Conservation (phyloP, 1,140 invertebrate genomes). For the Magallana ariakensis region DNA sequence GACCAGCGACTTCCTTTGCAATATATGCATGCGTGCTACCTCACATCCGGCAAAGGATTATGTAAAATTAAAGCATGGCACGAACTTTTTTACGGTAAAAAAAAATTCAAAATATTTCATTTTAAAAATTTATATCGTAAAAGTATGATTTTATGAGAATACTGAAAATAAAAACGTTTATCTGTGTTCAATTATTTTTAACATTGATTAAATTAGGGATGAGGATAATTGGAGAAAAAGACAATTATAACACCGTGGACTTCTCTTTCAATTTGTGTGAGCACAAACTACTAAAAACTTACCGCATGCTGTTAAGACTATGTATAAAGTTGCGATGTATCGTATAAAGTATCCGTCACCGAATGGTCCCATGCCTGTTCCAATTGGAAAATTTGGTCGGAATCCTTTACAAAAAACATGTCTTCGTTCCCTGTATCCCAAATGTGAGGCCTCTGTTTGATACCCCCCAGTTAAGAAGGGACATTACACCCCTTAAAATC, state of each 20-base stretch:
- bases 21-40: neutral
- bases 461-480: neutral
- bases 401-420: constrained; percentile 28
- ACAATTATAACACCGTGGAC: no score
- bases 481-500: constrained; percentile 25
- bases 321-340: neutral
- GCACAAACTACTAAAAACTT: neutral
- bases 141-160: no score
- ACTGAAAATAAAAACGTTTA: no score
- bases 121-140: no score
- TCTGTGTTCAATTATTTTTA: no score
- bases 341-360: constrained; percentile 13
- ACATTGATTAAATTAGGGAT: no score
- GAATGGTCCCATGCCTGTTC: constrained; percentile 36
- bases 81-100: neutral
- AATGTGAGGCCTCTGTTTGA: constrained; percentile 13
- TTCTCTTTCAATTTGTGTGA: no score
- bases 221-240: no score
- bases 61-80: neutral
- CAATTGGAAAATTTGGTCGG: constrained; percentile 31
- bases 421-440: constrained; percentile 29
- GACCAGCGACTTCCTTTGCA: constrained; percentile 21
- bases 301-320: constrained; percentile 12
- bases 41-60: neutral
- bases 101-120: no score